phyloP scores from a whole-genome alignment of 2,888 invertebrate genomes.

The Tiliacea aurago region DNA sequence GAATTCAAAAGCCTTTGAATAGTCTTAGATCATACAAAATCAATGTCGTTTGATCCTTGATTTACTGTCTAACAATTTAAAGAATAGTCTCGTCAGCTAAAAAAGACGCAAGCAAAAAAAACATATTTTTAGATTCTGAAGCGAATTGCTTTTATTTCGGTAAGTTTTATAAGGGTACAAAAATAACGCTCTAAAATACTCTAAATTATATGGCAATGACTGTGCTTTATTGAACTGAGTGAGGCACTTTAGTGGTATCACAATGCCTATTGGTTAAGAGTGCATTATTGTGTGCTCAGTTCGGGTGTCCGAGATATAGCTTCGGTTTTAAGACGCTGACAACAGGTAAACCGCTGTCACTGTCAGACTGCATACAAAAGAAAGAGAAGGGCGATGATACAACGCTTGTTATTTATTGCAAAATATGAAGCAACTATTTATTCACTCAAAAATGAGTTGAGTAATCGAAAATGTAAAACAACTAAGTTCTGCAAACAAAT shows the following conservation, averaged over 20 bases:
- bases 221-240: neutral
- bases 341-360: no score
- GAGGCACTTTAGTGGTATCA: neutral
- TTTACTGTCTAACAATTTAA: constrained; percentile 1
- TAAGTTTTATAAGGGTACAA: neutral
- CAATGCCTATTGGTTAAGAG: neutral
- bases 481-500: no score
- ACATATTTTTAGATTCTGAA: constrained; percentile 1
- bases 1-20: constrained; percentile 1
- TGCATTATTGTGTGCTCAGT: neutral
- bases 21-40: constrained; percentile 16
- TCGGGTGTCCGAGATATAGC: neutral
- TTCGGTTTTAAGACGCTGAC: no score
- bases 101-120: constrained; percentile 8
- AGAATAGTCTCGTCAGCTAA: constrained; percentile 1
- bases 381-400: no score
- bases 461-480: no score
- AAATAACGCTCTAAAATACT: neutral
- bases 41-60: constrained; percentile 9
- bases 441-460: no score
- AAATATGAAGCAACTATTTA: no score
- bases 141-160: neutral
- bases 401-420: no score
- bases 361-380: no score
- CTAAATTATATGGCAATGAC: neutral